phyloP scores from a whole-genome alignment of 1,140 invertebrate species.

The Apis laboriosa region DNA sequence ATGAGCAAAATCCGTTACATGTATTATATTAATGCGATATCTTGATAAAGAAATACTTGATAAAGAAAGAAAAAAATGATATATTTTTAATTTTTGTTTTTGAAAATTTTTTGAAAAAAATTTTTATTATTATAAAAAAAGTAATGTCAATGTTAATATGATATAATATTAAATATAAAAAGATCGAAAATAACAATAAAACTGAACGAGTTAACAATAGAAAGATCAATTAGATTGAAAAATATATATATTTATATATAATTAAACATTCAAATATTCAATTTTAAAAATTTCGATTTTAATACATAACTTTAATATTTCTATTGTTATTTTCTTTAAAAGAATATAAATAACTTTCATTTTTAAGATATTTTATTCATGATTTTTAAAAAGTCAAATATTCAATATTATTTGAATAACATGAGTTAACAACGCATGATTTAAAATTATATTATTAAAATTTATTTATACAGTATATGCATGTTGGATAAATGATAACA shows the following conservation, averaged over 20 bases:
- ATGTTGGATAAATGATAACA: conserved; percentile 45
- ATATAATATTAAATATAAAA: too few relatives aligned
- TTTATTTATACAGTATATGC: conserved; percentile 34
- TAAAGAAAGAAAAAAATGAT: not conserved
- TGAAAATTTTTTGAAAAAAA: too few relatives aligned
- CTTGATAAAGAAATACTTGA: too few relatives aligned
- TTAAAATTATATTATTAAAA: conserved; percentile 28
- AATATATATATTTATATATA: not conserved
- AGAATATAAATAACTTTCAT: not conserved
- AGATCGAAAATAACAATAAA: too few relatives aligned
- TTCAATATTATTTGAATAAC: not conserved
- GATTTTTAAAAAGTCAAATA: conserved; percentile 28
- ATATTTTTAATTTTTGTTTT: not conserved
- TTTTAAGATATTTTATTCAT: conserved; percentile 1
- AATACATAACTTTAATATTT: too few relatives aligned
- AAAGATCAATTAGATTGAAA: too few relatives aligned
- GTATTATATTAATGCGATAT: not conserved
- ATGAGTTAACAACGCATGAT: not conserved
- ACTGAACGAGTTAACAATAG: too few relatives aligned
- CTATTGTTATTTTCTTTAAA: not conserved
- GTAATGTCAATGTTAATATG: too few relatives aligned
- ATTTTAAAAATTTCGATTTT: too few relatives aligned
- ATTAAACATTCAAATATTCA: not conserved
- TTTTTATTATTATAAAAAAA: too few relatives aligned
- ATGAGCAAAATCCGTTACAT: conserved; percentile 54